phyloP scores from a whole-genome alignment of 2,113 vertebrate species.

The Prinia subflava region DNA sequence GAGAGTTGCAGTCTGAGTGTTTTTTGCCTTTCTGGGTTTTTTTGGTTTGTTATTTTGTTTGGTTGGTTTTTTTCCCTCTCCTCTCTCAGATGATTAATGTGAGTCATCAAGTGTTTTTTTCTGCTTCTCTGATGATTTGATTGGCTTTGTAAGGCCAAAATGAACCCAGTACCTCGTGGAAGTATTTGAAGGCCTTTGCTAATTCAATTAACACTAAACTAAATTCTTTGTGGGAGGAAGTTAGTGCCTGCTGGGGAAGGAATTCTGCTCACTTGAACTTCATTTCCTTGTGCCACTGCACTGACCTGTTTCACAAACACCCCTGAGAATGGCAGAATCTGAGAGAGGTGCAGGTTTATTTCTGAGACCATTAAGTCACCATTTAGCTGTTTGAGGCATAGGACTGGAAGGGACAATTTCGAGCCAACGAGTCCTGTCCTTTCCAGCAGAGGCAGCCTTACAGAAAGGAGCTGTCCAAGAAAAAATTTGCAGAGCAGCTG shows the following conservation, averaged over 20 bases:
- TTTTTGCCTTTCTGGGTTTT: neutral
- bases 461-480: neutral
- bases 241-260: neutral
- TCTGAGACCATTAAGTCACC: neutral
- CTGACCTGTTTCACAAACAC: neutral
- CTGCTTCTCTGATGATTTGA: constrained; percentile 35
- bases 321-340: neutral
- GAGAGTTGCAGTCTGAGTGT: neutral
- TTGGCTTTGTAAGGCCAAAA: constrained; percentile 18
- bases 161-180: neutral
- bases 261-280: neutral
- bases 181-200: constrained; percentile 25
- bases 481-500: neutral
- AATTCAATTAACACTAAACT: constrained; percentile 46
- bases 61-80: neutral
- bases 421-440: neutral
- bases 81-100: constrained; percentile 30
- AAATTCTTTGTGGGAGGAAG: constrained; percentile 5
- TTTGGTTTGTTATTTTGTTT: neutral
- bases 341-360: neutral
- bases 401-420: neutral
- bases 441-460: neutral
- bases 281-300: neutral
- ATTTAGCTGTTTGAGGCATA: neutral
- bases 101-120: constrained; percentile 28